Evolutionary conservation across 2,113 vertebrate genomes (phyloP).

Genomic region (Morphnarchus princeps): DNA sequence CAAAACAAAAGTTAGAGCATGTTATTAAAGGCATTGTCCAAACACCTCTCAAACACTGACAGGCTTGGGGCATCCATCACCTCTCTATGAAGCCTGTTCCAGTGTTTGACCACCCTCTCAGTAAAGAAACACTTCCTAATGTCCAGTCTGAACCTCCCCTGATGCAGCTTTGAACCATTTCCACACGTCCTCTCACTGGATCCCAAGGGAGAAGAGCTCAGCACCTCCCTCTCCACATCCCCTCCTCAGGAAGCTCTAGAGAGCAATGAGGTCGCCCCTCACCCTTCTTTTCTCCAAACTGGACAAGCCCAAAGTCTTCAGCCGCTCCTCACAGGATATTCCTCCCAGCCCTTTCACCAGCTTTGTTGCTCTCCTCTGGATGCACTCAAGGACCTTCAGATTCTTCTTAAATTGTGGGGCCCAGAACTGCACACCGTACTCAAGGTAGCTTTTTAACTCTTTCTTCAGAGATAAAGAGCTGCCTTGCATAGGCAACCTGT

Average conservation of each 20-base stretch:
- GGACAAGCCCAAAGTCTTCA: not conserved
- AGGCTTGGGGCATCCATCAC: fast-evolving
- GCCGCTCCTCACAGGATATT: fast-evolving
- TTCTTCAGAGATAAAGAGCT: not conserved
- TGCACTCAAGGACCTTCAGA: not conserved
- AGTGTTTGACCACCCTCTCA: not conserved
- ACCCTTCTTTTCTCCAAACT: not conserved
- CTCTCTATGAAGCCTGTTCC: not conserved
- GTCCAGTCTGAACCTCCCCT: not conserved
- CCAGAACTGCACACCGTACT: not conserved
- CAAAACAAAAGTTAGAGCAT: not conserved
- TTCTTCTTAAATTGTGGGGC: not conserved
- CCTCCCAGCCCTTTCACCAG: not conserved
- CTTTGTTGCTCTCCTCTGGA: not conserved
- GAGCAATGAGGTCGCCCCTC: not conserved
- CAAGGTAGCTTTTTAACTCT: not conserved
- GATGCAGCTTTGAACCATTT: not conserved
- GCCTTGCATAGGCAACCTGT: not conserved
- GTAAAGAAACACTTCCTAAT: not conserved
- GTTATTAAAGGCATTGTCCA: not conserved
- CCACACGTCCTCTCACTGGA: fast-evolving
- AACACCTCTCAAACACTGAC: not conserved
- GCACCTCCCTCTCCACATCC: not conserved
- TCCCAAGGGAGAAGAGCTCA: not conserved
- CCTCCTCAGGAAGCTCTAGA: not conserved